Percentiles rank a stretch among this genome's conserved stretches.
These are phyloP conservation scores for Aplocera efformata DNA, from an alignment of 2,888 invertebrate species.

Conservation along the genomic window DNA sequence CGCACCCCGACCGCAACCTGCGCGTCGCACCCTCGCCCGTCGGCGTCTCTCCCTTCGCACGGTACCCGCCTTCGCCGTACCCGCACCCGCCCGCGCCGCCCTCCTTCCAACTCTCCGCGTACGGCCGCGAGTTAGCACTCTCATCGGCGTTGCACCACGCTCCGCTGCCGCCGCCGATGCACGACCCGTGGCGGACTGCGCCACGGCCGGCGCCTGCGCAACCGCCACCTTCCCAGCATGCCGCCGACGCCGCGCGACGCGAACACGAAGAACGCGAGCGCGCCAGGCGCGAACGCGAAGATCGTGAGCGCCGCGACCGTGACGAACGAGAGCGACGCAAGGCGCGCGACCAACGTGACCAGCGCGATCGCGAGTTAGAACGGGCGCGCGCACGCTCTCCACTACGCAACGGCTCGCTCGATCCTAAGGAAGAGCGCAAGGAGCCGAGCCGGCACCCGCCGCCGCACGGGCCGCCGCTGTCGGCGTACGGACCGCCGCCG, in stretches of 20 bases:
- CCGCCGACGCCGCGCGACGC: conserved; percentile 57
- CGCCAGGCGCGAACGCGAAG: conserved; percentile 82
- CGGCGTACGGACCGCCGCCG: conserved; percentile 81
- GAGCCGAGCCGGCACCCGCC: conserved; percentile 67
- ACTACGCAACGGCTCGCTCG: conserved; percentile 84
- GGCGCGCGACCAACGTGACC: conserved; percentile 62
- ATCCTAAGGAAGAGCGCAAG: conserved; percentile 76
- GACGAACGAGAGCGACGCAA: conserved; percentile 78
- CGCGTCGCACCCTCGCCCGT: conserved; percentile 47
- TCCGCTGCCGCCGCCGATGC: conserved; percentile 58
- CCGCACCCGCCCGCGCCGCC: conserved; percentile 82
- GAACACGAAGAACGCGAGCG: conserved; percentile 74
- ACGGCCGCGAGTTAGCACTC: conserved; percentile 83
- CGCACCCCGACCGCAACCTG: conserved; percentile 56
- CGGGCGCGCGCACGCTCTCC: conserved; percentile 87
- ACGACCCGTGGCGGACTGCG: conserved; percentile 64
- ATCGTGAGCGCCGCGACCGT: conserved; percentile 73
- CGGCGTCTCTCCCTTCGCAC: conserved; percentile 88
- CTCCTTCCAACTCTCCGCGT: conserved; percentile 85
- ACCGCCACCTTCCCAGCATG: conserved; percentile 38
- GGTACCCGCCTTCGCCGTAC: conserved; percentile 86
- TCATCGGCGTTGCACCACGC: conserved; percentile 65
- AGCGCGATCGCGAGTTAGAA: conserved; percentile 81
- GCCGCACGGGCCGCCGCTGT: conserved; percentile 71
- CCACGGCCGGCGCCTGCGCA: conserved; percentile 33